These are phyloP conservation scores for Ageneiosus marmoratus DNA, from an alignment of 2,113 vertebrate genomes.

Conservation along the genomic window DNA sequence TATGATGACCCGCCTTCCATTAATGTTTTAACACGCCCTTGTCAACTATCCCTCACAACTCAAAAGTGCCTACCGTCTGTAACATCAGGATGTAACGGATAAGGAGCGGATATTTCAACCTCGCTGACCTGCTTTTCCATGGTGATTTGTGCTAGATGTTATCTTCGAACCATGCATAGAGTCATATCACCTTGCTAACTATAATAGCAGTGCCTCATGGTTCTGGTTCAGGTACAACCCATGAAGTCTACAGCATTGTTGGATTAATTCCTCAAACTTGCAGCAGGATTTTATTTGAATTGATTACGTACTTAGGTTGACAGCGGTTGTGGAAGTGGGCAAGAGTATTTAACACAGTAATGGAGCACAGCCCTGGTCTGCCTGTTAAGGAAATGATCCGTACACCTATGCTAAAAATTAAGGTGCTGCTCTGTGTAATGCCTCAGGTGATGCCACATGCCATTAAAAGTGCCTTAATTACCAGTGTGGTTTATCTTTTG, in stretches of 20 bases:
- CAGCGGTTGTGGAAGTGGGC: not conserved
- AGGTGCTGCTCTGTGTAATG: constrained; percentile 61
- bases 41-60: not conserved
- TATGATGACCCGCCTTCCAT: constrained; percentile 6
- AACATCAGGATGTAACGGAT: not conserved
- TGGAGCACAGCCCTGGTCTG: not conserved
- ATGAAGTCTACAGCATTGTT: not conserved
- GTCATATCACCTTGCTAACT: not conserved
- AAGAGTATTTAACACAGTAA: constrained; percentile 4
- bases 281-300: not conserved
- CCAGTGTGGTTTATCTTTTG: not conserved
- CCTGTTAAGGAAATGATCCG: not conserved
- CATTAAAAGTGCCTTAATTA: constrained; percentile 70
- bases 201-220: not conserved
- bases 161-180: not conserved
- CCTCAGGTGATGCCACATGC: constrained; percentile 75
- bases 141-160: not conserved
- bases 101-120: not conserved
- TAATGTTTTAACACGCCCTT: not conserved
- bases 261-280: not conserved
- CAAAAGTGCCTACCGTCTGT: not conserved
- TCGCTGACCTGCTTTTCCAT: not conserved
- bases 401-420: constrained; percentile 10
- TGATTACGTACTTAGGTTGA: not conserved
- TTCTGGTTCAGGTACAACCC: not conserved